Percentiles rank a stretch among this genome's conserved stretches.
Conservation (phyloP, 2,113 vertebrate species). For the Chroicocephalus ridibundus region DNA sequence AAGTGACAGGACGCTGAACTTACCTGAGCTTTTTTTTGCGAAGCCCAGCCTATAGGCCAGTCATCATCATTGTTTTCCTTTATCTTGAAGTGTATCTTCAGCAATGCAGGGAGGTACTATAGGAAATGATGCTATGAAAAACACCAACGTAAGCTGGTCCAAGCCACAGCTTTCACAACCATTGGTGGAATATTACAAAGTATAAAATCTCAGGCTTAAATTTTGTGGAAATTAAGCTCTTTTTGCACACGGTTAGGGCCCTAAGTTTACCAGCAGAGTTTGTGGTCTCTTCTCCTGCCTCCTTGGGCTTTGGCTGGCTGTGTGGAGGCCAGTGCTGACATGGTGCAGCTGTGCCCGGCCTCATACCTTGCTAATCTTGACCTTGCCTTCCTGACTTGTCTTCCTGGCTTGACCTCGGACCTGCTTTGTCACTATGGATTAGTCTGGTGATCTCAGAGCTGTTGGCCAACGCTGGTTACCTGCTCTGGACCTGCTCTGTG, state of each 20-base stretch:
- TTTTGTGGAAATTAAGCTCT: background rate
- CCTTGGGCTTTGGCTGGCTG: background rate
- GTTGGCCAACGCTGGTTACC: background rate
- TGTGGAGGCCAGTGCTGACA: background rate
- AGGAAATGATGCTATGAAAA: background rate
- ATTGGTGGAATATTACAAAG: background rate
- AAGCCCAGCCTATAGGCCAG: background rate
- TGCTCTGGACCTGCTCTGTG: background rate
- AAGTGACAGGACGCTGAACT: background rate
- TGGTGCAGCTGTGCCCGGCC: rapidly evolving
- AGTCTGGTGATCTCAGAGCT: background rate
- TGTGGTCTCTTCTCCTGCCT: background rate
- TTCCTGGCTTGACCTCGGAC: background rate
- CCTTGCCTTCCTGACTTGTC: background rate
- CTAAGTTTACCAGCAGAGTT: background rate
- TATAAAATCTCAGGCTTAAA: background rate
- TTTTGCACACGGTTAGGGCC: background rate
- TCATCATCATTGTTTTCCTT: background rate
- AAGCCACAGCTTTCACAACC: background rate
- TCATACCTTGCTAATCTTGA: background rate
- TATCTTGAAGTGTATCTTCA: background rate
- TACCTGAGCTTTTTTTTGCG: background rate
- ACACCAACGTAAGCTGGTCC: background rate
- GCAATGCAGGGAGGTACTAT: background rate
- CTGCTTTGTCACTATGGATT: background rate